Evolutionary conservation across 2,888 invertebrate genomes (phyloP).

Genomic region (Fabriciana adippe): DNA sequence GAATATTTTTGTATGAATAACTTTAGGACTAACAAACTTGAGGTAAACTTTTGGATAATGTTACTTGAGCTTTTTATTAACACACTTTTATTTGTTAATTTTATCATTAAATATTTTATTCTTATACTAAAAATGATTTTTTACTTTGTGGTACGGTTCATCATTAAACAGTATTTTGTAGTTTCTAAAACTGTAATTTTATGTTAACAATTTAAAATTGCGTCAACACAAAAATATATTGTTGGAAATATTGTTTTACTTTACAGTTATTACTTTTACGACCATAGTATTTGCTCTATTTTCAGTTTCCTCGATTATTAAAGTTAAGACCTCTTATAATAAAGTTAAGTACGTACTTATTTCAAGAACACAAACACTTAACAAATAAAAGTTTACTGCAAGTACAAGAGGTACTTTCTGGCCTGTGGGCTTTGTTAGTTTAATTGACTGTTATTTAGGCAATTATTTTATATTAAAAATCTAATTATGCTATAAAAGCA

Average conservation of each 20-base stretch:
- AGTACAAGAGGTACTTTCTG: conserved; percentile 6
- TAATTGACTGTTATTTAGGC: no score
- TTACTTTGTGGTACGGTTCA: no score
- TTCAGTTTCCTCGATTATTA: conserved; percentile 14
- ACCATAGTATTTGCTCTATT: conserved; percentile 10
- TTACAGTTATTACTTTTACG: conserved; percentile 19
- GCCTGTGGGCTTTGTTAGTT: background rate
- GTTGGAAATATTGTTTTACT: conserved; percentile 3
- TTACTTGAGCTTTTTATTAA: no score
- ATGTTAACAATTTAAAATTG: conserved; percentile 1
- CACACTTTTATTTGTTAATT: no score
- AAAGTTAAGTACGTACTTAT: conserved; percentile 19
- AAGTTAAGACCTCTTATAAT: conserved; percentile 15
- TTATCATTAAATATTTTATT: no score
- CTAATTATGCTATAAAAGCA: no score
- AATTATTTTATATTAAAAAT: no score
- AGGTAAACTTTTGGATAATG: no score
- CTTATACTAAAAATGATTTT: no score
- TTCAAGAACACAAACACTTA: conserved; percentile 13
- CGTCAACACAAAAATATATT: conserved; percentile 6
- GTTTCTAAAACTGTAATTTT: background rate
- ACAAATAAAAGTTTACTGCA: conserved; percentile 12
- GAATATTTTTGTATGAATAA: no score
- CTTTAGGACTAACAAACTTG: no score
- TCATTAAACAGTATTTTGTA: no score